phyloP scores from a whole-genome alignment of 2,888 invertebrate species.

The Allolobophora icterica region DNA sequence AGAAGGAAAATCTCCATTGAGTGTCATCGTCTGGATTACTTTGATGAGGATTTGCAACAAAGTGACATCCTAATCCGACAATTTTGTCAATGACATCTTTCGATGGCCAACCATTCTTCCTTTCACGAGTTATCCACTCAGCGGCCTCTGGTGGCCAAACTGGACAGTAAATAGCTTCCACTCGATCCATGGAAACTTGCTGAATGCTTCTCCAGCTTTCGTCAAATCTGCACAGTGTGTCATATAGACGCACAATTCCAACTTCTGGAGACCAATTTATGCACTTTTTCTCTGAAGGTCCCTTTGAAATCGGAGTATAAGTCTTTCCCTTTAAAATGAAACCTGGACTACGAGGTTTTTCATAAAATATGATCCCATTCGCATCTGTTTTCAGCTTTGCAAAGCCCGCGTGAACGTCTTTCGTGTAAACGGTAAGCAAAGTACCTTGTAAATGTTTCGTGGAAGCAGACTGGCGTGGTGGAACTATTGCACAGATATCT shows the following conservation, averaged over 20 bases:
- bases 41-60: constrained; percentile 22
- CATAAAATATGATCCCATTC: background rate
- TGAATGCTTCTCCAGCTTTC: background rate
- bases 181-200: background rate
- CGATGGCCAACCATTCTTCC: background rate
- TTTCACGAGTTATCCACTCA: constrained; percentile 20
- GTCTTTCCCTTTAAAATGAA: background rate
- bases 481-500: background rate
- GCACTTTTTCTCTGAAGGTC: background rate
- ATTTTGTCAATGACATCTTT: background rate
- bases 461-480: background rate
- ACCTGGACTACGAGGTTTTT: background rate
- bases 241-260: background rate
- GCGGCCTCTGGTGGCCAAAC: constrained; percentile 27
- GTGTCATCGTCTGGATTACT: background rate
- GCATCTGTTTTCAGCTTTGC: background rate
- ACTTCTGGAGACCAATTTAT: background rate
- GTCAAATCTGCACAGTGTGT: background rate
- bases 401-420: background rate
- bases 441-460: background rate
- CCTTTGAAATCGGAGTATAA: background rate
- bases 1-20: constrained; percentile 33
- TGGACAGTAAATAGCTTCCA: constrained; percentile 22
- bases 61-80: constrained; percentile 24
- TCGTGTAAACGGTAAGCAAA: background rate